Percentiles rank a stretch among this genome's conserved stretches.
These are phyloP conservation scores for Pseudococcus viburni DNA, from an alignment of 2,888 invertebrate species.

Conservation along the genomic window DNA sequence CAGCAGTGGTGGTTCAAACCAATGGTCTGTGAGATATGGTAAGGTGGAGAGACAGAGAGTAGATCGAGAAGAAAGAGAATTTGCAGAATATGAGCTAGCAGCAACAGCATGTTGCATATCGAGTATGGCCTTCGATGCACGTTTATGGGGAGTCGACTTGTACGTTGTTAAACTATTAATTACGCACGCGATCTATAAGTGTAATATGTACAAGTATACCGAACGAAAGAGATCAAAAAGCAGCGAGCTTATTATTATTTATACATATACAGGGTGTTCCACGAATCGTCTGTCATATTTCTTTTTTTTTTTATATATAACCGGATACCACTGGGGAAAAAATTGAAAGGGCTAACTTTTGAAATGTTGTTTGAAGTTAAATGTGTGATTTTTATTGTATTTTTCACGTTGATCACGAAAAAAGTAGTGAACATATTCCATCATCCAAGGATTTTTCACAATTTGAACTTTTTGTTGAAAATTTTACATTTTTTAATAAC, in stretches of 20 bases:
- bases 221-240: neutral
- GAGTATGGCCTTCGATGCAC: slow-evolving; percentile 25
- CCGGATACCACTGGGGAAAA: too few relatives aligned
- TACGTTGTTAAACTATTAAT: slow-evolving; percentile 45
- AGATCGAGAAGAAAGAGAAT: neutral
- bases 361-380: too few relatives aligned
- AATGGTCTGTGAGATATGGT: neutral
- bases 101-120: slow-evolving; percentile 11
- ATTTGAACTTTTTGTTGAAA: too few relatives aligned
- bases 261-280: too few relatives aligned
- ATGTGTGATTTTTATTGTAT: too few relatives aligned
- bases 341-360: too few relatives aligned
- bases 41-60: neutral
- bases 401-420: too few relatives aligned
- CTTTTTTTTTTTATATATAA: too few relatives aligned
- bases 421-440: too few relatives aligned
- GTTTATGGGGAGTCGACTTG: slow-evolving; percentile 9
- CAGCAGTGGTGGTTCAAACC: neutral
- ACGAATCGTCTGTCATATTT: too few relatives aligned
- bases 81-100: neutral
- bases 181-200: neutral
- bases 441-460: too few relatives aligned
- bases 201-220: neutral
- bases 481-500: too few relatives aligned
- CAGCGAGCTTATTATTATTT: neutral